These are phyloP conservation scores for Coenobita brevimanus DNA, from an alignment of 1,140 invertebrate genomes.

Conservation along the genomic window DNA sequence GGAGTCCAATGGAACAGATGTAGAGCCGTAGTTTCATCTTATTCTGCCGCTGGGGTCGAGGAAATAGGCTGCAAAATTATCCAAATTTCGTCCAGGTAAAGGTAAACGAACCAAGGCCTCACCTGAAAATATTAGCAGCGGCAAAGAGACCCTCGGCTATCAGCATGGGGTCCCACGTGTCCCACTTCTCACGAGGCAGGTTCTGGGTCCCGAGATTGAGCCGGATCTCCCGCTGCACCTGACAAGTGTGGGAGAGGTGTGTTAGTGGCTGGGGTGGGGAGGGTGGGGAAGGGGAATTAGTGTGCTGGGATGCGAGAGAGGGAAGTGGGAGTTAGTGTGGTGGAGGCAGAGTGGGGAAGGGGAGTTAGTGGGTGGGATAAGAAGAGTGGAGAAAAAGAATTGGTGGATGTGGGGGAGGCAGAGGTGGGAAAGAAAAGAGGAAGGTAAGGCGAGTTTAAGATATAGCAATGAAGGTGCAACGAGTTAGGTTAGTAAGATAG, in stretches of 20 bases:
- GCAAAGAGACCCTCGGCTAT: constrained; percentile 81
- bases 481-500: too few relatives aligned
- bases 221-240: constrained; percentile 75
- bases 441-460: too few relatives aligned
- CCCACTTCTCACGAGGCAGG: constrained; percentile 76
- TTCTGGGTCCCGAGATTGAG: constrained; percentile 71
- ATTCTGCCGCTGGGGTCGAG: too few relatives aligned
- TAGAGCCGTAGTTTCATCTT: too few relatives aligned
- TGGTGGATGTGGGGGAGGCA: background rate
- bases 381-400: background rate
- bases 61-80: too few relatives aligned
- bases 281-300: constrained; percentile 25
- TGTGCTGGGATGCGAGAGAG: background rate
- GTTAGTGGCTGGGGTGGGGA: background rate
- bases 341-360: background rate
- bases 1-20: too few relatives aligned
- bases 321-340: background rate
- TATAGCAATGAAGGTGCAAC: too few relatives aligned
- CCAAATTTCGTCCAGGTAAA: too few relatives aligned
- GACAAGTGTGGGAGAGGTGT: background rate
- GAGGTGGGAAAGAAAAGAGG: background rate
- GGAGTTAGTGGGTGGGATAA: background rate
- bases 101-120: too few relatives aligned
- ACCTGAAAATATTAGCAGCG: constrained; percentile 80
- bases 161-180: constrained; percentile 80